Percentiles rank a stretch among this genome's conserved stretches.
Conservation (phyloP, 2,888 invertebrate genomes). For the Pyrocoelia pectoralis region DNA sequence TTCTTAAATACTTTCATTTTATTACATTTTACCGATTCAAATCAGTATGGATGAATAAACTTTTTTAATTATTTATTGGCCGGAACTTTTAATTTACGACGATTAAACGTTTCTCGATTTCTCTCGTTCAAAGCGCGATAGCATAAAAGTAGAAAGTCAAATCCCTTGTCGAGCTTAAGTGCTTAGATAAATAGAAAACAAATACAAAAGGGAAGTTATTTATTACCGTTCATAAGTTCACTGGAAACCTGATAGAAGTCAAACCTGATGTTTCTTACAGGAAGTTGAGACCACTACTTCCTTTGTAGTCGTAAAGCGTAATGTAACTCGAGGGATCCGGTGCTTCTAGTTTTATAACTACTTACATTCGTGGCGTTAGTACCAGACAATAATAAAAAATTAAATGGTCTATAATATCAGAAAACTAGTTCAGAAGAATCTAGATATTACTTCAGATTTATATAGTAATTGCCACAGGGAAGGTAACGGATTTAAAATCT, state of each 20-base stretch:
- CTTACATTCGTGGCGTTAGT: background rate
- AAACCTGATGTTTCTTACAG: conserved; percentile 32
- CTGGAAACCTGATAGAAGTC: conserved; percentile 31
- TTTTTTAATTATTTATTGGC: background rate
- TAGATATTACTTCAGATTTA: background rate
- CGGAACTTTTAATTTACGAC: background rate
- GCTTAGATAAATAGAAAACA: conserved; percentile 28
- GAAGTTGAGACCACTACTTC: conserved; percentile 31
- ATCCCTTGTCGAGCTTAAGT: conserved; percentile 29
- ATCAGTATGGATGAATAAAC: background rate
- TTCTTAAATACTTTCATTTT: background rate
- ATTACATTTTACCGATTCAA: background rate
- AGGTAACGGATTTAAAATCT: too few species aligned
- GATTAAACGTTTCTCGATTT: too few species aligned
- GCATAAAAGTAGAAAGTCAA: conserved; percentile 21
- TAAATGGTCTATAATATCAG: background rate
- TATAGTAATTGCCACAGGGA: too few species aligned
- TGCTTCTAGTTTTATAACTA: conserved; percentile 25
- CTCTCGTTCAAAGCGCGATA: background rate
- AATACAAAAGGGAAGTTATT: conserved; percentile 27
- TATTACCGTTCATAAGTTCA: conserved; percentile 30
- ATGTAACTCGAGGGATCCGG: conserved; percentile 20
- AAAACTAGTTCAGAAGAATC: too few species aligned
- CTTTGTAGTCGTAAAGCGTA: conserved; percentile 33
- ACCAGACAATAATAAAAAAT: background rate